Evolutionary conservation across 2,113 vertebrate genomes (phyloP).

Genomic region (Acinonyx jubatus): DNA sequence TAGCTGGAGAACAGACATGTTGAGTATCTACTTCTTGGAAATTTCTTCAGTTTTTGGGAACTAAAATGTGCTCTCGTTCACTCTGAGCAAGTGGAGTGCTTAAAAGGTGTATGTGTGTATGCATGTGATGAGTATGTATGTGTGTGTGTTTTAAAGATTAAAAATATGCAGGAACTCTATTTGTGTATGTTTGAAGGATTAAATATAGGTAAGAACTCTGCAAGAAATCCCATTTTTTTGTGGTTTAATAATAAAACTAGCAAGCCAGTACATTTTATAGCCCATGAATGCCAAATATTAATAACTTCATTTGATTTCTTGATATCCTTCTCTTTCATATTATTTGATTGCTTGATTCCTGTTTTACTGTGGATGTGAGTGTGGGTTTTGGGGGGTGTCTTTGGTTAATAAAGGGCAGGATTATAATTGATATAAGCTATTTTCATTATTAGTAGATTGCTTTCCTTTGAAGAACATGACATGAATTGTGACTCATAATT

Average conservation of each 20-base stretch:
- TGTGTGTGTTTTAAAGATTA: not conserved
- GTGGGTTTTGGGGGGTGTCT: not conserved
- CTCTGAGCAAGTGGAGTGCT: not conserved
- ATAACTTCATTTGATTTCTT: not conserved
- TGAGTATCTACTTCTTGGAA: not conserved
- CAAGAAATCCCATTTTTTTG: not conserved
- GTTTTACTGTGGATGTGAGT: not conserved
- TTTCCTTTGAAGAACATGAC: not conserved
- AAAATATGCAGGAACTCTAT: not conserved
- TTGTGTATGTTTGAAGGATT: not conserved
- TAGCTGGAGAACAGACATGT: not conserved
- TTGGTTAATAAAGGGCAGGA: not conserved
- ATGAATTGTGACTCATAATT: not conserved
- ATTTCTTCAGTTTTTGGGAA: not conserved
- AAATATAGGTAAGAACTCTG: not conserved
- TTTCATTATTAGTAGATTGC: not conserved
- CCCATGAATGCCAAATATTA: not conserved
- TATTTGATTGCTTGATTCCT: not conserved
- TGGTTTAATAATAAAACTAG: not conserved
- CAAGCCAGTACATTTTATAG: not conserved
- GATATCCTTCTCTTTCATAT: not conserved
- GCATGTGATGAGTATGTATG: not conserved
- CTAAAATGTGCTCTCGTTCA: not conserved
- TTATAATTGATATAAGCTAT: not conserved
- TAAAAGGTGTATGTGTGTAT: not conserved